Percentiles rank a stretch among this genome's conserved stretches.
Evolutionary conservation across 2,888 invertebrate genomes (phyloP).

Genomic region (Pyrrhosoma nymphula): DNA sequence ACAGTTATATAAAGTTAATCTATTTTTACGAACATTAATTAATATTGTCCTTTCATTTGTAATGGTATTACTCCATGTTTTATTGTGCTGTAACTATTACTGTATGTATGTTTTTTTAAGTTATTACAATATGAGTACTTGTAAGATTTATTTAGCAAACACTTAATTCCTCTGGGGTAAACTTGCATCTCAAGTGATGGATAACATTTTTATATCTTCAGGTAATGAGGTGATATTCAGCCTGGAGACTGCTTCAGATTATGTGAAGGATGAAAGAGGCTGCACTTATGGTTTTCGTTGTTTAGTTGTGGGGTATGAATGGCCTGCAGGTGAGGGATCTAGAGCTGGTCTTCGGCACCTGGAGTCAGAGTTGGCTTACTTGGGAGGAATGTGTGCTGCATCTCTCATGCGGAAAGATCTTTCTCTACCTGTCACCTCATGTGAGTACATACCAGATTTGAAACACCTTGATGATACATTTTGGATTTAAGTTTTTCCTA

Average conservation of each 20-base stretch:
- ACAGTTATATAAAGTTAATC: too few species aligned
- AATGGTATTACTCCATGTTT: too few species aligned
- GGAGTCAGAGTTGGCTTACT: conserved; percentile 93
- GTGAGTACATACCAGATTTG: conserved; percentile 76
- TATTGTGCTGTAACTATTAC: too few species aligned
- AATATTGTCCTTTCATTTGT: too few species aligned
- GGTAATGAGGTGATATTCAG: conserved; percentile 97
- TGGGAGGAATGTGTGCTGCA: conserved; percentile 95
- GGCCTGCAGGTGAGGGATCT: conserved; percentile 77
- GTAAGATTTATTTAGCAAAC: too few species aligned
- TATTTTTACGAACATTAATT: too few species aligned
- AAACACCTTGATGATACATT: not conserved
- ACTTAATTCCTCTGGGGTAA: not conserved
- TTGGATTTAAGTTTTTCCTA: too few species aligned
- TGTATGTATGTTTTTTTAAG: too few species aligned
- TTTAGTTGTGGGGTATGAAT: conserved; percentile 87
- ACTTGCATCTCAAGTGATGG: not conserved
- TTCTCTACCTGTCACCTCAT: conserved; percentile 82
- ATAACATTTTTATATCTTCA: conserved; percentile 72
- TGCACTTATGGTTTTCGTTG: conserved; percentile 91
- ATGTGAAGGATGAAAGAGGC: conserved; percentile 92
- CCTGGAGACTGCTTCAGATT: conserved; percentile 96
- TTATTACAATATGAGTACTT: too few species aligned
- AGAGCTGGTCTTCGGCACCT: conserved; percentile 84
- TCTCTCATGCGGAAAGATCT: conserved; percentile 92